Percentiles rank a stretch among this genome's conserved stretches.
Evolutionary conservation across 2,113 vertebrate species (phyloP).

Genomic region (Apaloderma vittatum): DNA sequence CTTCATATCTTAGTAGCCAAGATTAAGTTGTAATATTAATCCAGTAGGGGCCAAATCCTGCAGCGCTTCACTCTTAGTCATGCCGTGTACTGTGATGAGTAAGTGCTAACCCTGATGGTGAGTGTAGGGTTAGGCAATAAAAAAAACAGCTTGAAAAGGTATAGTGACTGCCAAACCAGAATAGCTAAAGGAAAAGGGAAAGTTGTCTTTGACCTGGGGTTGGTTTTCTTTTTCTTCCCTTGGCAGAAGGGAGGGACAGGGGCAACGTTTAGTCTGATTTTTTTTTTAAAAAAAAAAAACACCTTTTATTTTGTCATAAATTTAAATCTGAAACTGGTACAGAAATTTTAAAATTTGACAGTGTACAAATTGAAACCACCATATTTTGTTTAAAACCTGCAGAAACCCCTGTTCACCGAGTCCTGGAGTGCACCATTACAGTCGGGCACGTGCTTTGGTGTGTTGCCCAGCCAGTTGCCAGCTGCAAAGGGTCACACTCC

Average conservation of each 20-base stretch:
- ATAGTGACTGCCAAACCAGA: not conserved
- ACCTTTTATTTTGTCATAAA: not conserved
- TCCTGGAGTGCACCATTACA: not conserved
- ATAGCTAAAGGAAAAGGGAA: not conserved
- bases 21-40: not conserved
- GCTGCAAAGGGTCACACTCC: not conserved
- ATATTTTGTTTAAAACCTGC: not conserved
- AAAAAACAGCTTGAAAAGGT: not conserved
- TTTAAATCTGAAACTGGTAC: not conserved
- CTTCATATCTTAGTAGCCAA: not conserved
- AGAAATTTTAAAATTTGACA: not conserved
- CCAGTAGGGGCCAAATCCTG: not conserved
- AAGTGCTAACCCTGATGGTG: not conserved
- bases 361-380: not conserved
- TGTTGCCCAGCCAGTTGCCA: not conserved
- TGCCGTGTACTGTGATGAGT: not conserved
- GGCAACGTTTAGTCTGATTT: not conserved
- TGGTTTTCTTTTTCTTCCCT: conserved; percentile 22
- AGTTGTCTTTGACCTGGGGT: not conserved
- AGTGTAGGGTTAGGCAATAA: not conserved
- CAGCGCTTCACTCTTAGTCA: not conserved
- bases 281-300: not conserved
- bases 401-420: not conserved
- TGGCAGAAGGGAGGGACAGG: not conserved
- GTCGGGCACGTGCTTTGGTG: not conserved